A percentile compares a stretch with the other conserved stretches of the same genome.
These are phyloP conservation scores for Oxytorus armatus DNA, from an alignment of 2,888 invertebrate genomes.

Conservation along the genomic window DNA sequence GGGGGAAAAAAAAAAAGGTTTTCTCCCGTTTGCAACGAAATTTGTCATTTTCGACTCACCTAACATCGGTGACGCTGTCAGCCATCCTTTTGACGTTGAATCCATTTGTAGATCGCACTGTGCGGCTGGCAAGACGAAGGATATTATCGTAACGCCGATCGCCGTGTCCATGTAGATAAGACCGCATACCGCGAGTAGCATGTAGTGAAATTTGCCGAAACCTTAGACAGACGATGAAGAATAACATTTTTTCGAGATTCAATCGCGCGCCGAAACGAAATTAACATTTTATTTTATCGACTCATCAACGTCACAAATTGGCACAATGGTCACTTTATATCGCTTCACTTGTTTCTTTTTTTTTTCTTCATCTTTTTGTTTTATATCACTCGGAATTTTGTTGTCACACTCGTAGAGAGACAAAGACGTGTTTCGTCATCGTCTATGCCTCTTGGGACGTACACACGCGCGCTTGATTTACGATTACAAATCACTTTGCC, in stretches of 20 bases:
- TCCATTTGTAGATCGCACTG: constrained; percentile 84
- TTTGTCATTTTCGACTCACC: constrained; percentile 76
- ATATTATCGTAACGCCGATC: constrained; percentile 85
- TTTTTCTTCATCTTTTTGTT: not conserved
- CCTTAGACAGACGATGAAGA: constrained; percentile 78
- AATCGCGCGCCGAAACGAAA: not conserved
- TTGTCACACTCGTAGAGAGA: constrained; percentile 2
- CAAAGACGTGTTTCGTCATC: constrained; percentile 34
- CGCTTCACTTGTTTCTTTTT: constrained; percentile 8
- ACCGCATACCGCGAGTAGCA: constrained; percentile 85
- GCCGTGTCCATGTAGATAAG: constrained; percentile 87
- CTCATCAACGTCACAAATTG: not conserved
- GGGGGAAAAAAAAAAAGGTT: too few relatives aligned
- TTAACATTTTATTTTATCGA: not conserved
- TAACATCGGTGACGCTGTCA: constrained; percentile 84
- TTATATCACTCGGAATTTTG: constrained; percentile 14
- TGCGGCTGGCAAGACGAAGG: constrained; percentile 86
- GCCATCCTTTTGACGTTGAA: constrained; percentile 83
- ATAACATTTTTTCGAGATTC: constrained; percentile 10
- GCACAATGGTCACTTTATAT: constrained; percentile 29
- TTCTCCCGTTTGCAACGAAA: not conserved
- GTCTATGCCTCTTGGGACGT: constrained; percentile 24
- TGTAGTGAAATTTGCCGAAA: constrained; percentile 86
- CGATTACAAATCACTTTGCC: constrained; percentile 41
- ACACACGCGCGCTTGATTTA: constrained; percentile 30